Evolutionary conservation across 2,888 invertebrate genomes (phyloP), one percentile per base, ranked within the genome.

Genomic region (Ypsolopha scabrella): DNA sequence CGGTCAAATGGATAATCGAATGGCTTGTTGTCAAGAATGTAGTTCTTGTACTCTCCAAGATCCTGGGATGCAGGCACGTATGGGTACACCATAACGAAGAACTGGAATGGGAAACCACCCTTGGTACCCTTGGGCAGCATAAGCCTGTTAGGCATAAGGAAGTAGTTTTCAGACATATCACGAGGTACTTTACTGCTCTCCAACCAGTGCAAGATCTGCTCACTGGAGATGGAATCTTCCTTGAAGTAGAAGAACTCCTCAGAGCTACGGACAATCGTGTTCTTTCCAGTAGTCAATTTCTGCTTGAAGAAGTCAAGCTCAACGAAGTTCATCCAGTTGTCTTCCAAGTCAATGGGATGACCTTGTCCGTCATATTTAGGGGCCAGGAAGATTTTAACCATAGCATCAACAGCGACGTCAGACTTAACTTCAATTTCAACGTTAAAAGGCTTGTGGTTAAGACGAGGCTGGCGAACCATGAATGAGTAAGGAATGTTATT

Each of bases 41-140:
- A 68, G 13, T 63, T 61, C 57, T 70, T 68, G 55, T 68, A 69
- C 0, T 59, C 54, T 1, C 72, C 70, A 44, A 65, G 61, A 38
- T 70, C 68, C 48, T 85, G 80, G 37, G 79, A 68, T 7, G 75
- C 70, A 47, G 80, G 74, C 41, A 76, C 72, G 61, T 80, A 87
- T 46, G 90, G 90, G 59, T 88, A 88, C 24, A 90, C 87, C 49
- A 90, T 86, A 51, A 91, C 88, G 73, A 89, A 91, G 54, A 93
- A 63, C 60, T 90, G 89, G 82, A 89, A 89, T 50, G 89, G 88
- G 75, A 88, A 87, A 51, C 94, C 94, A 56, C 89, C 88, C 41
- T 75, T 77, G 59, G 87, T 90, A 66, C 94, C 94, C 67, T 87
- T 92, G 39, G 94, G 94, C 53, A 94, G 72, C 65, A 93, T 76